phyloP scores from a whole-genome alignment of 2,113 vertebrate genomes.

The Amphiprion ocellaris region DNA sequence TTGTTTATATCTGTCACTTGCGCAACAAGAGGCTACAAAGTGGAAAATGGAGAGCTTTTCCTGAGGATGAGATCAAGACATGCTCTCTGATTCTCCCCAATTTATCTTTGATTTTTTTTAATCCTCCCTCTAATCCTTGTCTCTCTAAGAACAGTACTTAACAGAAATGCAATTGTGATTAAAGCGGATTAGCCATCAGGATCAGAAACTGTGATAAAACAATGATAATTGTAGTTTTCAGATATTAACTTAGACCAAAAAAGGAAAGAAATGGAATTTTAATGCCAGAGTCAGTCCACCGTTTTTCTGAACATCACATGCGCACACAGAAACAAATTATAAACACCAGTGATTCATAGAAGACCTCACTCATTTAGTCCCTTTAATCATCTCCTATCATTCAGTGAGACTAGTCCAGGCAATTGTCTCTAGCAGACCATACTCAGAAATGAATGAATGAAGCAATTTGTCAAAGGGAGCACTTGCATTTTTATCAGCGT shows the following conservation, averaged over 20 bases:
- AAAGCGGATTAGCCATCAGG: neutral
- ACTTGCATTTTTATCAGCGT: neutral
- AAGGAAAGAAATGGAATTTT: neutral
- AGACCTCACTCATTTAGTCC: neutral
- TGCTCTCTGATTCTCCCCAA: neutral
- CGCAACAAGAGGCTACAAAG: neutral
- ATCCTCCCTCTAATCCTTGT: neutral
- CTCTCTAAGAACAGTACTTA: constrained; percentile 8
- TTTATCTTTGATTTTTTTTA: neutral
- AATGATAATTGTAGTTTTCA: constrained; percentile 1
- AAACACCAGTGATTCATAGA: neutral
- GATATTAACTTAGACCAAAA: neutral
- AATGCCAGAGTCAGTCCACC: neutral
- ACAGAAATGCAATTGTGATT: constrained; percentile 3
- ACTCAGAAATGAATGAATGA: neutral
- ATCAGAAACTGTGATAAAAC: neutral
- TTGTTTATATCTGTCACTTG: constrained; percentile 10
- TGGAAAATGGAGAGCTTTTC: neutral
- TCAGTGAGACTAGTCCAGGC: neutral
- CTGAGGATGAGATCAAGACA: neutral
- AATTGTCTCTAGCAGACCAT: neutral
- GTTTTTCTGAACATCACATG: neutral
- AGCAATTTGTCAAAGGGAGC: neutral
- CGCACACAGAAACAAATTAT: neutral
- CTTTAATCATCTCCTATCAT: neutral